Evolutionary conservation across 2,113 vertebrate species (phyloP), one percentile per base, ranked within the genome.

Genomic region (Psilopogon haemacephalus): DNA sequence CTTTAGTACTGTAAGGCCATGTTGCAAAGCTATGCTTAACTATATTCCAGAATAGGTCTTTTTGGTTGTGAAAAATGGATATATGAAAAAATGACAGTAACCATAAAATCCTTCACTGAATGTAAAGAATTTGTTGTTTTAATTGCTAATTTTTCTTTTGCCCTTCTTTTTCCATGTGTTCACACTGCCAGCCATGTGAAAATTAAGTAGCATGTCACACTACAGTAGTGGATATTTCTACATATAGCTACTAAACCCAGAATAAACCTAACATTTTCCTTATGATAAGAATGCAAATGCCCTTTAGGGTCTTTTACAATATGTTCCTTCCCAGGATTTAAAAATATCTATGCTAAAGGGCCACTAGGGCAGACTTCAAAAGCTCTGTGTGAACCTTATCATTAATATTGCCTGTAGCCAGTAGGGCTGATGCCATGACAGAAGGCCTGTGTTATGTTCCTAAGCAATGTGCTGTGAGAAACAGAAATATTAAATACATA

Each of bases 321-420:
- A 73, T 59, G 69, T 50, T 78, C 26, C 24, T 80, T 97, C 92
- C 70, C 77, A 85, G 9, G 14, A 69, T 82, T 74, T 78, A 63
- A 80, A 63, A 93, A 80, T 12, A 69, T 44, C 79, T 91, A 72
- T 50, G 85, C 83, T 28, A 87, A 86, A 76, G 74, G 42, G 17
- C n/a, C 42, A 60, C 46, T 68, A 91, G 63, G 72, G 65, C 92
- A 94, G 46, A 69, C 33, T 89, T 93, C 91, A 95, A 79, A 83
- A 95, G 58, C 35, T 60, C 56, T 81, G 19, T 89, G 71, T 96
- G 72, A 71, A 77, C 84, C 80, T 90, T 93, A 92, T 94, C 64
- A 91, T 48, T 82, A 81, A 56, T 52, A 64, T 81, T 91, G 72
- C 93, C 95, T 92, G 79, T 50, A 94, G 86, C 27, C 95, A 95